These are phyloP conservation scores for Hippocampus zosterae DNA, from an alignment of 2,113 vertebrate species.

Conservation along the genomic window DNA sequence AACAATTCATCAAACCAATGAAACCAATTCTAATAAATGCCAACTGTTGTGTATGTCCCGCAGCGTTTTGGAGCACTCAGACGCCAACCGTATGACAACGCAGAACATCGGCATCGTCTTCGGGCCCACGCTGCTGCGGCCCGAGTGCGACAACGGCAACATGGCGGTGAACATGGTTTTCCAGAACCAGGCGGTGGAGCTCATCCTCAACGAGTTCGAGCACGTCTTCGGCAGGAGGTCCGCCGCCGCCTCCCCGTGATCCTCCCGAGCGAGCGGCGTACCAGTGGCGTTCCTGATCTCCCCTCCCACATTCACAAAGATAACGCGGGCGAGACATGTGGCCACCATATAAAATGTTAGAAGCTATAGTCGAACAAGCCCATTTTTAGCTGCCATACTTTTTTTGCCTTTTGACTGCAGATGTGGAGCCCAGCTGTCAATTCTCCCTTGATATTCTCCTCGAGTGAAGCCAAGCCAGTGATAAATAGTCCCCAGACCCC, in stretches of 20 bases:
- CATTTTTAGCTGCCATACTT: constrained; percentile 52
- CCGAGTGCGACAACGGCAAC: constrained; percentile 79
- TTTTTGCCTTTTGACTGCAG: constrained; percentile 37
- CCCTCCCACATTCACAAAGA: neutral
- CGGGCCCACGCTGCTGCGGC: constrained; percentile 85
- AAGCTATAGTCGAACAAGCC: constrained; percentile 51
- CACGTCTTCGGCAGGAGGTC: constrained; percentile 66
- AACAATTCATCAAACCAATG: neutral
- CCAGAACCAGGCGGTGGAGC: constrained; percentile 84
- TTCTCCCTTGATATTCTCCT: constrained; percentile 32
- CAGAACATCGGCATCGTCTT: constrained; percentile 95
- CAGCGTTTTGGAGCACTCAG: constrained; percentile 79
- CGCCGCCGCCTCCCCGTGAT: constrained; percentile 27
- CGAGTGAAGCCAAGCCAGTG: constrained; percentile 39
- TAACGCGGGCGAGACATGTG: constrained; percentile 43
- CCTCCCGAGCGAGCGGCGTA: constrained; percentile 12
- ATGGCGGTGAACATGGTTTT: constrained; percentile 80
- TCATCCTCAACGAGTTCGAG: constrained; percentile 80
- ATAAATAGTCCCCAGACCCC: constrained; percentile 27
- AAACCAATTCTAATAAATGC: neutral
- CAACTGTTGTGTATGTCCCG: neutral
- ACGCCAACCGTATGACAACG: constrained; percentile 84
- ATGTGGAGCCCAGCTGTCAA: constrained; percentile 47
- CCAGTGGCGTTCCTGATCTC: neutral
- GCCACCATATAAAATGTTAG: constrained; percentile 54